These are phyloP conservation scores for Synergus gifuensis DNA, from an alignment of 2,888 invertebrate species.

Conservation along the genomic window DNA sequence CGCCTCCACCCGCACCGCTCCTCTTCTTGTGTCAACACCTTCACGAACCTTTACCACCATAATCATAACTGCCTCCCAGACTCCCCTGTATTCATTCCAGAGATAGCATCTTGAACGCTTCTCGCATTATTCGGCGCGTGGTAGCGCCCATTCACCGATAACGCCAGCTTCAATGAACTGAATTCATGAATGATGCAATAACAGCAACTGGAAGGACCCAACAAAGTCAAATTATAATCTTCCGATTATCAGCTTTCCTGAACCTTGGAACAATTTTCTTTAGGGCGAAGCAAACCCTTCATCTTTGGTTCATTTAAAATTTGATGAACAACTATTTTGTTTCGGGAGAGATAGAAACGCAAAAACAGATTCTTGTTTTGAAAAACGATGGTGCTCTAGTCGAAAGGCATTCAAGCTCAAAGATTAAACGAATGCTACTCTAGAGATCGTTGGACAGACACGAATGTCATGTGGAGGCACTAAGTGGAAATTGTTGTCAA, in stretches of 20 bases:
- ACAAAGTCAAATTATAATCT: slow-evolving; percentile 28
- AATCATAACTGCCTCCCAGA: slow-evolving; percentile 55
- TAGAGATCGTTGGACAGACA: slow-evolving; percentile 56
- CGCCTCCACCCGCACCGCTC: slow-evolving; percentile 65
- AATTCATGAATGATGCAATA: slow-evolving; percentile 31
- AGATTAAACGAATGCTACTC: slow-evolving; percentile 49
- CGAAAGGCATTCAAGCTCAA: slow-evolving; percentile 37
- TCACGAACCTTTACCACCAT: slow-evolving; percentile 59
- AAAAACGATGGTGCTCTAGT: slow-evolving; percentile 37
- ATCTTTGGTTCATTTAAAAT: neutral
- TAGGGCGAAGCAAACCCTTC: too few species aligned
- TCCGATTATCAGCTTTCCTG: slow-evolving; percentile 26
- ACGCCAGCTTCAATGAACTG: slow-evolving; percentile 36
- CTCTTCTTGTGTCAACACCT: slow-evolving; percentile 73
- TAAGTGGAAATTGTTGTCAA: slow-evolving; percentile 78
- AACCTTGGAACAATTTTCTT: neutral
- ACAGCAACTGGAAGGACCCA: slow-evolving; percentile 23
- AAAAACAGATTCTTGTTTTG: slow-evolving; percentile 8
- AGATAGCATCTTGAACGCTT: slow-evolving; percentile 70
- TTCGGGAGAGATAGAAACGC: neutral
- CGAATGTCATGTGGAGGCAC: slow-evolving; percentile 70
- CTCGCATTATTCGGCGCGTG: slow-evolving; percentile 55
- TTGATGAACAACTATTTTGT: neutral
- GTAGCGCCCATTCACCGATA: slow-evolving; percentile 36
- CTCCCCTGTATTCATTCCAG: slow-evolving; percentile 66